Percentiles rank a stretch among this genome's conserved stretches.
phyloP scores from a whole-genome alignment of 2,113 vertebrate genomes.

The Larimichthys crocea region DNA sequence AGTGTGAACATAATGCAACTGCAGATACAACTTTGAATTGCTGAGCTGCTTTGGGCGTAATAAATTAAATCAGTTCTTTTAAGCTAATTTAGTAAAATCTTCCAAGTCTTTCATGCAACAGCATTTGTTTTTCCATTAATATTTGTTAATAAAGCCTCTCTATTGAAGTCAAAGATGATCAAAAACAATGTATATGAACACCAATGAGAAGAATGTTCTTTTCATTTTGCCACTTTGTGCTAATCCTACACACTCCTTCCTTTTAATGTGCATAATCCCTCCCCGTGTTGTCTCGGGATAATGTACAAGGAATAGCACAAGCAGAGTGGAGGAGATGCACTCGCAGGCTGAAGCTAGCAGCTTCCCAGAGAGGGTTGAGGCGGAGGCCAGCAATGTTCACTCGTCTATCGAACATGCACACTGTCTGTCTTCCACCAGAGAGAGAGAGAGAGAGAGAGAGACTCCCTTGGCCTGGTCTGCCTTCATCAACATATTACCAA shows the following conservation, averaged over 20 bases:
- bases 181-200: neutral
- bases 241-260: constrained; percentile 55
- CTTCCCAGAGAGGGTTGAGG: constrained; percentile 82
- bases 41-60: constrained; percentile 12
- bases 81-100: constrained; percentile 31
- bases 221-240: constrained; percentile 38
- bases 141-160: neutral
- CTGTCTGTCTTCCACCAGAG: constrained; percentile 74
- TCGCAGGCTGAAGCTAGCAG: constrained; percentile 65
- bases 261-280: constrained; percentile 61
- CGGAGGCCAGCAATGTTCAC: constrained; percentile 76
- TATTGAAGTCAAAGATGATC: neutral
- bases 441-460: constrained; percentile 67
- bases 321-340: constrained; percentile 62
- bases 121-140: constrained; percentile 1
- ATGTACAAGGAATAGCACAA: constrained; percentile 45
- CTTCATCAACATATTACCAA: constrained; percentile 82
- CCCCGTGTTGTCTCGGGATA: constrained; percentile 56
- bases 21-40: constrained; percentile 42
- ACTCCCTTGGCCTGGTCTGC: constrained; percentile 67
- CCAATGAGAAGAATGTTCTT: neutral
- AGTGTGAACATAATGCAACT: constrained; percentile 28
- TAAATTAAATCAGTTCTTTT: constrained; percentile 38
- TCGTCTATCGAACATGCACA: constrained; percentile 77
- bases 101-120: neutral